These are phyloP conservation scores for Dendrolimus kikuchii DNA, from an alignment of 1,140 invertebrate species.

Conservation along the genomic window DNA sequence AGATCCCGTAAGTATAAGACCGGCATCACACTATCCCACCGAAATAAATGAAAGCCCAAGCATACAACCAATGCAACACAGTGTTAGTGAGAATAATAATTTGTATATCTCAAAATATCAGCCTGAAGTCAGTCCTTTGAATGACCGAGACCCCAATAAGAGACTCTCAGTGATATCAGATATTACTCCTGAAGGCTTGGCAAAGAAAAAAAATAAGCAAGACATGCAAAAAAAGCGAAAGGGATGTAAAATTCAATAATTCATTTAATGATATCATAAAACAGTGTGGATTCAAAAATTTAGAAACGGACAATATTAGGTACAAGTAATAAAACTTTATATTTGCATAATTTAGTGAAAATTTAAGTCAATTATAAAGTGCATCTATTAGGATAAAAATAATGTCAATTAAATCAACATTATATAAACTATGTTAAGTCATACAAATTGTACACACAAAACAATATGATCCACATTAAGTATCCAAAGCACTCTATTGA, in stretches of 20 bases:
- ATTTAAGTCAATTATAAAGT: too few species aligned
- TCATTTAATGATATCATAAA: conserved; percentile 7
- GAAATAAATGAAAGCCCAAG: conserved; percentile 27
- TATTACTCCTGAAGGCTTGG: conserved; percentile 55
- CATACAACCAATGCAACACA: conserved; percentile 36
- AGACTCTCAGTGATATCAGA: conserved; percentile 63
- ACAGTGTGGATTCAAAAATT: too few species aligned
- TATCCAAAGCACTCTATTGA: too few species aligned
- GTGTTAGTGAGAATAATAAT: conserved; percentile 58
- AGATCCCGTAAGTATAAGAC: conserved; percentile 57
- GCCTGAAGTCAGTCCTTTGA: conserved; percentile 31
- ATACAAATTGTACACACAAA: too few species aligned
- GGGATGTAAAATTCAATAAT: conserved; percentile 59
- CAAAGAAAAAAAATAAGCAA: conserved; percentile 57
- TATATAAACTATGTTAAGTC: too few species aligned
- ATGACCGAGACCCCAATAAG: conserved; percentile 36
- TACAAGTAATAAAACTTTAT: too few species aligned
- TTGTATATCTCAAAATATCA: conserved; percentile 46
- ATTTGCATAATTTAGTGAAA: too few species aligned
- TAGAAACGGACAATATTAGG: too few species aligned
- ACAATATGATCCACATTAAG: too few species aligned
- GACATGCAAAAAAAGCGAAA: conserved; percentile 55
- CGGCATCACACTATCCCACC: conserved; percentile 58
- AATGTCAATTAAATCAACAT: too few species aligned
- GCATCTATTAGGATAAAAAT: too few species aligned